A percentile compares a stretch with the other conserved stretches of the same genome.
Conservation (phyloP, 2,888 invertebrate genomes). For the Patella depressa region DNA sequence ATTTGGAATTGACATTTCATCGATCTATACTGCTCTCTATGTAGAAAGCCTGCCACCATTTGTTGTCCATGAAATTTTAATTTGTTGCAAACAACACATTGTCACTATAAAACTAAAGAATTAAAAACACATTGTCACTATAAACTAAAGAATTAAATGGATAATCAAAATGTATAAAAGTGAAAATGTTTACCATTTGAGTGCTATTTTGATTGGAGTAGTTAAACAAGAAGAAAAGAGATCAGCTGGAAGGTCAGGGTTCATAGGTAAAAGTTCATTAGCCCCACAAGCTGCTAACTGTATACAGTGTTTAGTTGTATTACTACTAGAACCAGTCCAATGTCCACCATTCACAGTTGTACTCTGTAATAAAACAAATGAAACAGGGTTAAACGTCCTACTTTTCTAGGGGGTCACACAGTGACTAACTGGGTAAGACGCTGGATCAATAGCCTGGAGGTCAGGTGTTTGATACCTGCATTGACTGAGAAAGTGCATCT, state of each 20-base stretch:
- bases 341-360: constrained; percentile 8
- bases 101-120: background rate
- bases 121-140: background rate
- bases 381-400: background rate
- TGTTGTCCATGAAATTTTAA: too few relatives aligned
- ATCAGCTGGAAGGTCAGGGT: constrained; percentile 96
- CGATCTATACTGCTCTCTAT: too few relatives aligned
- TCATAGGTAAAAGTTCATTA: constrained; percentile 95
- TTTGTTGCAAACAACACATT: too few relatives aligned
- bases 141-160: background rate
- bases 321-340: background rate
- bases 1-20: too few relatives aligned
- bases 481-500: too few relatives aligned
- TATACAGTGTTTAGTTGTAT: constrained; percentile 87
- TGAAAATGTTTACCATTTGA: constrained; percentile 80
- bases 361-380: constrained; percentile 1
- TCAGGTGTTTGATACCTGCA: too few relatives aligned
- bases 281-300: constrained; percentile 95
- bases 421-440: too few relatives aligned
- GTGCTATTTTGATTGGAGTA: constrained; percentile 96
- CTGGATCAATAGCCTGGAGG: too few relatives aligned
- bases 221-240: constrained; percentile 98
- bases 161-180: background rate
- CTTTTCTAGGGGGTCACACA: background rate
- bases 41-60: too few relatives aligned